Evolutionary conservation across 2,888 invertebrate genomes (phyloP), one percentile per base, ranked within the genome.

Genomic region (Prosapia bicincta): DNA sequence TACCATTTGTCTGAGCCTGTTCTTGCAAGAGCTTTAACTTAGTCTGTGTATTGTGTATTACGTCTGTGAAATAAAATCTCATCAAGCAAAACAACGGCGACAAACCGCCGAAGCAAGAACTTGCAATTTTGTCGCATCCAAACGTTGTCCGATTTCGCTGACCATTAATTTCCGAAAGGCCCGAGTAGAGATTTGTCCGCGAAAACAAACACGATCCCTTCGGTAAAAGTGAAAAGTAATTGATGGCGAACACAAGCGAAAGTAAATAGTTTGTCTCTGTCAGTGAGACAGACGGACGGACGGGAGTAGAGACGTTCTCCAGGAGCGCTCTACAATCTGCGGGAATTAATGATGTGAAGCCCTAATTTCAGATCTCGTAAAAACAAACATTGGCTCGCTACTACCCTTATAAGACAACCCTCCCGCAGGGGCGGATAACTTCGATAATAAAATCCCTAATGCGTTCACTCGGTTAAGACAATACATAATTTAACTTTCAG

Each of bases 321-420:
- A 20, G 54, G 20, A n/a, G 54, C n/a, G n/a, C 54, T n/a, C 54
- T 54, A 54, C 69, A 69, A 26, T 30, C 69, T 28, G 30, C 66
- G 30, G 20, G 30, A 30, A 65, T 72, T 72, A 72, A 72, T 72
- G 72, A 72, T 72, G 66, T 72, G 72, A 30, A 66, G 72, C 72
- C 66, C 72, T 72, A 72, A 72, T 72, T 72, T 72, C 30, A 30
- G 30, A 65, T 66, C 65, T 72, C 72, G 72, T 72, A 72, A 72
- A 72, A 72, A 72, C 72, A 72, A 72, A 72, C 72, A 72, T 72
- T 72, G 54, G 72, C 66, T 32, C 26, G 66, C 25, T 72, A 66
- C 72, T 66, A 23, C 65, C 24, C 66, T 32, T 28, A 20, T n/a
- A 2, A 38, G 10, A n/a, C 54, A 3, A 20, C 54, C 20, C 54